Base-by-base conservation (phyloP, 1,140 invertebrate genomes). In the Hycleus cichorii region DNA sequence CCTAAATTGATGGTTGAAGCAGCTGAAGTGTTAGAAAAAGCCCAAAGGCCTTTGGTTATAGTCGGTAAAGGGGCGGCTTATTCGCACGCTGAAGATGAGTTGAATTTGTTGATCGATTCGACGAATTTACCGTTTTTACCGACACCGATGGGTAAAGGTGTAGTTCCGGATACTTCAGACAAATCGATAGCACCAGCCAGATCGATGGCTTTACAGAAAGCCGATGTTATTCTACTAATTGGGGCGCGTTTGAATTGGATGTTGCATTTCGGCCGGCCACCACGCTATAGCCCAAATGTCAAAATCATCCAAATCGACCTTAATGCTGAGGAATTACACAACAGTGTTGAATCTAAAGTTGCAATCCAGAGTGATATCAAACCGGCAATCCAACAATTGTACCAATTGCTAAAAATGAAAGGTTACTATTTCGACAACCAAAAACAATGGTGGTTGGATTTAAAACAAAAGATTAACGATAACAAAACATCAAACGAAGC, bases 221-320 rank as follows among this genome's bases (percentile, higher is more conserved):
- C 93, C 18, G 95, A 98, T 74, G 87, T 94, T 0, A 82, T 98
- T 5, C 62, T 98, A 2, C 74, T 98, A 10, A 73, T 97, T 11
- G 95, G 95, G 3, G 95, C 94, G 2, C 78, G 95, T 56, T 77
- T 97, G 1, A 98, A 98, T 76, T 98, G 95, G 95, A 98, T 98
- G 74, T 76, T 98, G 39, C 95, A 98, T 77, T 98, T 97, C 78
- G 95, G 95, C 8, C 81, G 85, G 48, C 77, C 88, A n/a, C 95
- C 94, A 11, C 76, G 95, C 27, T 97, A 88, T 73, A 80, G 83
- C 27, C 74, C 80, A 18, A 76, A 91, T 72, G 91, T 95, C 0
- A 93, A 94, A 78, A 75, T 97, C 49, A 93, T 97, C 67, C 94
- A 96, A 79, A 85, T 97, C 6, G 95, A 98, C 69, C 82, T 97